Evolutionary conservation across 2,113 vertebrate genomes (phyloP), one percentile per base, ranked within the genome.

Genomic region (Melospiza georgiana): DNA sequence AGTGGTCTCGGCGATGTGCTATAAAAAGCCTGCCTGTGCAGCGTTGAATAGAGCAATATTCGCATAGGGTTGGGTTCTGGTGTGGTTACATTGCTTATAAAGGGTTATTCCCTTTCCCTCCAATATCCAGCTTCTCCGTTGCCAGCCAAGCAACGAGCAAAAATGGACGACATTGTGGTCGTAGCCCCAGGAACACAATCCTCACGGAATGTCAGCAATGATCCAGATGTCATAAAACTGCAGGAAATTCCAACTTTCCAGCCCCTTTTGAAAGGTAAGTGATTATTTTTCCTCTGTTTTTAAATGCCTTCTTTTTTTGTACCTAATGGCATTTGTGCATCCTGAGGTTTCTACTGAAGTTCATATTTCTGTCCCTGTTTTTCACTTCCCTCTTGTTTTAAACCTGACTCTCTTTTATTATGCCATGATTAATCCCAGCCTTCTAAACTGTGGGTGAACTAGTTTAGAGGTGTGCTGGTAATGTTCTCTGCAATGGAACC

Each of bases 171-270:
- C 76, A 99, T 99, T 11, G 99, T 99, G 58, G 99, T 99, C 6
- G 99, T 99, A 73, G 98, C 99, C 22, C 98, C 97, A 67, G 99
- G 99, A 87, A 99, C 99, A 0, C 99, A 99, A n/a, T 98, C 99
- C 4, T 97, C 98, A 39, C 93, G 99, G 43, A 99, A 99, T 9
- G 99, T 99, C 91, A 99, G 99, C 97, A 99, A 98, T 6, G 99
- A 99, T 96, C 99, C 99, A 1, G 99, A 99, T 94, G 99, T 99
- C 89, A 99, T 99, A 96, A 99, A 99, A 77, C 97, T 99, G 57
- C 99, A 99, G 92, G 99, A 99, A 97, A 99, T 99, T 58, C 99
- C 99, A 23, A 99, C 99, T 6, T 99, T 99, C 84, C 99, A 99
- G 96, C 99, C 99, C 0, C 98, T 99, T 87, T 96, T 99, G 81